Evolutionary conservation across 2,113 vertebrate species (phyloP), one percentile per base, ranked within the genome.

Genomic region (Coturnix japonica): DNA sequence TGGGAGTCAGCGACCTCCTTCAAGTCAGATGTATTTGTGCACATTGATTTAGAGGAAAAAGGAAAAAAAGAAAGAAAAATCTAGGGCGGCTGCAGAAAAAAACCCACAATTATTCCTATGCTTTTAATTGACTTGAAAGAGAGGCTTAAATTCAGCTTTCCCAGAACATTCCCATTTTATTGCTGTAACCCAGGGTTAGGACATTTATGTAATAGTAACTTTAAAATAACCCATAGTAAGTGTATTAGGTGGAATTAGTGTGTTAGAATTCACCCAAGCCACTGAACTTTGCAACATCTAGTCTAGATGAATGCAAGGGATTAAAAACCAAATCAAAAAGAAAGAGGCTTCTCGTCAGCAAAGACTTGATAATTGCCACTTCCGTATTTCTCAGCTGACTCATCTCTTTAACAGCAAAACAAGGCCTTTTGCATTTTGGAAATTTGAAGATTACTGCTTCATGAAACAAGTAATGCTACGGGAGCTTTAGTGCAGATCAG

Each of bases 331-430:
- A 88, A 66, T 13, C 25, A 41, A 79, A 81, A 93, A 96, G 96
- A 96, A 97, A 96, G 95, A 95, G 95, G 95, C 94, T 94, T 93
- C 85, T 85, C 31, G 23, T 85, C 53, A 80, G 86, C 64, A 91
- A 53, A 74, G n/a, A 60, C 31, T 43, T 46, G 41, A 44, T 43
- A 61, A 90, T 37, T 63, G 56, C 39, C 46, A 28, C 67, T 59
- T 41, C 76, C 33, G 26, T 18, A 57, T 74, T 88, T 85, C 60
- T 73, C 78, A 66, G 85, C 54, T 77, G 88, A 78, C n/a, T 70
- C 59, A 77, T 87, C 43, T 77, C 59, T 41, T 57, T 26, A 61
- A 21, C 7, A 56, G 57, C 22, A 56, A 57, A 71, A 90, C 31
- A 63, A 47, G 83, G 41, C 25, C 21, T 81, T 85, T 49, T 66